Conservation (phyloP, 2,113 vertebrate genomes). For the Neopipo cinnamomea region DNA sequence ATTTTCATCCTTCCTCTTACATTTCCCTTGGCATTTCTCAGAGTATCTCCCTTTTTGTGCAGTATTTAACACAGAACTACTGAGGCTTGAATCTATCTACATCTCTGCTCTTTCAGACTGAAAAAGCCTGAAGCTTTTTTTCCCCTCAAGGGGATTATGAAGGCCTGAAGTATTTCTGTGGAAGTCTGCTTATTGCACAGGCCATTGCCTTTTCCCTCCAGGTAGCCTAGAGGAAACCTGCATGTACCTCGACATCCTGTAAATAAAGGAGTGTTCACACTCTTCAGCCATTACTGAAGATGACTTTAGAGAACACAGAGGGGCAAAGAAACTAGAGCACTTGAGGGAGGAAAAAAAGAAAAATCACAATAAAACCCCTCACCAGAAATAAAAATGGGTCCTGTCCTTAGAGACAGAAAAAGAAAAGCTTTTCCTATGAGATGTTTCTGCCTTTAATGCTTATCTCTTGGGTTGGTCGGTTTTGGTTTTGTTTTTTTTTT, state of each 20-base stretch:
- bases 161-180: neutral
- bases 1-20: neutral
- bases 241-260: neutral
- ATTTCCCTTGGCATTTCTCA: neutral
- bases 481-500: neutral
- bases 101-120: neutral
- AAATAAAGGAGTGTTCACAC: neutral
- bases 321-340: neutral
- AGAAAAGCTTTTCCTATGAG: neutral
- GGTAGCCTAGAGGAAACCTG: constrained; percentile 30
- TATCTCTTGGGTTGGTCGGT: neutral
- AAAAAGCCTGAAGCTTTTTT: constrained; percentile 21
- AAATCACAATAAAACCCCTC: neutral
- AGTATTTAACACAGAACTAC: neutral
- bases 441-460: neutral
- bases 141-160: neutral
- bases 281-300: constrained; percentile 1
- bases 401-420: neutral
- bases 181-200: constrained; percentile 11
- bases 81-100: neutral
- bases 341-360: neutral
- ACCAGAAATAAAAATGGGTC: neutral
- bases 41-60: neutral
- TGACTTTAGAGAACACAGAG: neutral
- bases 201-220: constrained; percentile 28